Percentiles rank a stretch among this genome's conserved stretches.
phyloP scores from a whole-genome alignment of 30 jellyfish, hydroid and myxozoan genomes.

The Aurelia sp. region DNA sequence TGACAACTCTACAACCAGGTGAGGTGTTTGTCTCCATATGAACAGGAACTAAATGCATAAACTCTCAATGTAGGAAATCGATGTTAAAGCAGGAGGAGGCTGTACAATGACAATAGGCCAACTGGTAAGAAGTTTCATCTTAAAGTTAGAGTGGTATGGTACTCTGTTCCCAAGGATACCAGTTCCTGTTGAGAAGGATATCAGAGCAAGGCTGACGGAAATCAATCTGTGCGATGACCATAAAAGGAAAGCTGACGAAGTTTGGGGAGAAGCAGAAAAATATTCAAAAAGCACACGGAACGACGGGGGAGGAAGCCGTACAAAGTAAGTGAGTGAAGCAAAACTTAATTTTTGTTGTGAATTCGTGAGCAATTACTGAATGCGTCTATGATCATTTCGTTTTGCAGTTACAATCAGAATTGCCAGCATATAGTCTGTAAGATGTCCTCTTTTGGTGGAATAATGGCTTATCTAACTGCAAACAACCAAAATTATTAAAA shows the following conservation, averaged over 20 bases:
- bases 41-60: too few relatives aligned
- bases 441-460: too few relatives aligned
- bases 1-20: too few relatives aligned
- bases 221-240: slow-evolving; percentile 83
- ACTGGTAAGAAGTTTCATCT: slow-evolving; percentile 79
- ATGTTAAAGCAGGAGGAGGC: slow-evolving; percentile 89
- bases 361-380: too few relatives aligned
- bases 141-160: slow-evolving; percentile 93
- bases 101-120: slow-evolving; percentile 95
- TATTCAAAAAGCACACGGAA: slow-evolving; percentile 52
- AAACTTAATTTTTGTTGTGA: background rate
- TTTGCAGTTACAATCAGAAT: too few relatives aligned
- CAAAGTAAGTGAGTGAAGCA: slow-evolving; percentile 41
- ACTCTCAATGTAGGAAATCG: slow-evolving; percentile 50
- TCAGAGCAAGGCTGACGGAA: slow-evolving; percentile 62
- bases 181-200: slow-evolving; percentile 88
- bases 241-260: slow-evolving; percentile 83
- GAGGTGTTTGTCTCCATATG: too few relatives aligned
- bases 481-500: too few relatives aligned
- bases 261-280: slow-evolving; percentile 87
- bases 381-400: too few relatives aligned
- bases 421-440: too few relatives aligned
- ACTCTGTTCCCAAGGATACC: slow-evolving; percentile 98
- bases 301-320: slow-evolving; percentile 26
- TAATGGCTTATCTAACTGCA: too few relatives aligned